Evolutionary conservation across 1,140 invertebrate species (phyloP).

Genomic region (Pseudomyrmex sp.): DNA sequence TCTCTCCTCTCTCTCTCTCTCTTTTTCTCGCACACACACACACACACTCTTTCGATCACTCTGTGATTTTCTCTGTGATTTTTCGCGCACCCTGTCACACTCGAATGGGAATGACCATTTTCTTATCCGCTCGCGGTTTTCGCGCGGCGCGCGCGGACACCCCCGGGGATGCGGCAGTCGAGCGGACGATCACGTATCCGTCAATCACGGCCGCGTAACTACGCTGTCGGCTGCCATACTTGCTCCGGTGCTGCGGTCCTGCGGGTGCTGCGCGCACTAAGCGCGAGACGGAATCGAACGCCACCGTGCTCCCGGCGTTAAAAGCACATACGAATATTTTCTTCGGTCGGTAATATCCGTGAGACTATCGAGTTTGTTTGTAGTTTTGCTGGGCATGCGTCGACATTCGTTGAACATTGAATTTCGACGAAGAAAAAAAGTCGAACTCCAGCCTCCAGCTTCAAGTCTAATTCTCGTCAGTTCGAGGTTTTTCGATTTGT

Average conservation of each 20-base stretch:
- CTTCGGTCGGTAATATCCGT: no score
- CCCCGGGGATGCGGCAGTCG: background rate
- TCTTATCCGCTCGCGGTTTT: conserved; percentile 15
- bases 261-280: no score
- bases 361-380: no score
- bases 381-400: no score
- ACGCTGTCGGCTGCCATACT: conserved; percentile 33
- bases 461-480: no score
- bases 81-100: background rate
- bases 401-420: no score
- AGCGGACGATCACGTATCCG: conserved; percentile 31
- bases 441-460: no score
- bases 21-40: background rate
- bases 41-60: background rate
- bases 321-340: no score
- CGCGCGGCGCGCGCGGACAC: conserved; percentile 32
- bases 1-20: background rate
- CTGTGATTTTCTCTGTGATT: background rate
- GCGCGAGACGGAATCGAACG: no score
- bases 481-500: no score
- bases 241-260: conserved; percentile 8
- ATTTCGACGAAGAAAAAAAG: no score
- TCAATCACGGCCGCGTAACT: conserved; percentile 37
- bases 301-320: no score
- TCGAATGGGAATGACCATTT: conserved; percentile 38